Evolutionary conservation across 1,140 invertebrate species (phyloP).

Genomic region (Scaptodrosophila lebanonensis): DNA sequence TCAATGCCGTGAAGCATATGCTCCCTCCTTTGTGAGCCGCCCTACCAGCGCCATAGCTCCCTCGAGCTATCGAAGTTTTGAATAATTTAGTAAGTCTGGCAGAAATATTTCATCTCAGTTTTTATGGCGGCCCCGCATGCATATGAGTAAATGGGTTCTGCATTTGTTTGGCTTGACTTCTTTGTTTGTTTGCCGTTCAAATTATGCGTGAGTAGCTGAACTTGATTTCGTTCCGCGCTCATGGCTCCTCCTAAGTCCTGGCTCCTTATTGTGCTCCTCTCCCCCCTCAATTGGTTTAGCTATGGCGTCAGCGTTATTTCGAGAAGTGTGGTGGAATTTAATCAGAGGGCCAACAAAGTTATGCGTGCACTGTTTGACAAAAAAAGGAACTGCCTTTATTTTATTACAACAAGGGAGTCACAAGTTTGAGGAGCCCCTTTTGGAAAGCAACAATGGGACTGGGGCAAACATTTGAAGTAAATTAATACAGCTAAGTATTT

Average conservation of each 20-base stretch:
- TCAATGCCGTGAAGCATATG: too few relatives aligned
- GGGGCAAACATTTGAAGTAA: too few relatives aligned
- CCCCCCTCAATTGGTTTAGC: neutral
- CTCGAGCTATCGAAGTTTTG: conserved; percentile 4
- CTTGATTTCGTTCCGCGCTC: conserved; percentile 2
- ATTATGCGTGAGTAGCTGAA: conserved; percentile 15
- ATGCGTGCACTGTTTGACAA: too few relatives aligned
- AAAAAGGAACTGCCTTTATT: too few relatives aligned
- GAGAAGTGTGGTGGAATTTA: neutral
- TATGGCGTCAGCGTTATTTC: conserved; percentile 12
- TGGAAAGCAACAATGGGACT: too few relatives aligned
- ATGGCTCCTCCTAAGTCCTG: neutral
- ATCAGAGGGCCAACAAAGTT: neutral
- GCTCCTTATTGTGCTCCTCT: too few relatives aligned
- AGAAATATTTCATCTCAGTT: conserved; percentile 3
- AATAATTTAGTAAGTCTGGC: conserved; percentile 16
- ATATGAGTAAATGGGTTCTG: too few relatives aligned
- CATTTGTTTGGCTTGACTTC: neutral
- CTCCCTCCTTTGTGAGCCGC: too few relatives aligned
- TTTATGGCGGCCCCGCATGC: too few relatives aligned
- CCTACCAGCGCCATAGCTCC: conserved; percentile 7
- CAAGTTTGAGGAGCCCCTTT: too few relatives aligned
- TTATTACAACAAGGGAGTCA: too few relatives aligned
- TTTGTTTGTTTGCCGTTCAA: conserved; percentile 11
- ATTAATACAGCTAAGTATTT: too few relatives aligned